Evolutionary conservation across 2,888 invertebrate species (phyloP).

Genomic region (Listrodromus nycthemerus): DNA sequence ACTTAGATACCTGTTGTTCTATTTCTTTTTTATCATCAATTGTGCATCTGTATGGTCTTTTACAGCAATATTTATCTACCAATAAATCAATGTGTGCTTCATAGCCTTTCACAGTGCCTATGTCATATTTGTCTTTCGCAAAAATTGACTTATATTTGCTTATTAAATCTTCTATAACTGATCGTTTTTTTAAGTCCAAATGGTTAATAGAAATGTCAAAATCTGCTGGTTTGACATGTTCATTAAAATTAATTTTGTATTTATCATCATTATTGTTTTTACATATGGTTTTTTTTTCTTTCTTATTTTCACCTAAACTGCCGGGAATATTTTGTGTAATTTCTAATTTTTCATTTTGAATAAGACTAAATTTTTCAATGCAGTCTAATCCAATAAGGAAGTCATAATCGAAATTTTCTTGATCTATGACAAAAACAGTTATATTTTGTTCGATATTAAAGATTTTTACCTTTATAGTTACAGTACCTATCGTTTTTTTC

Average conservation of each 20-base stretch:
- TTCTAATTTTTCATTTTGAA: constrained; percentile 64
- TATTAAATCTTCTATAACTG: neutral
- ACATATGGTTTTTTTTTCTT: neutral
- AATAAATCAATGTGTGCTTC: constrained; percentile 32
- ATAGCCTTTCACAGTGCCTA: constrained; percentile 19
- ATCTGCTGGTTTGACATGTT: too few relatives aligned
- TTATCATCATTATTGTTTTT: constrained; percentile 16
- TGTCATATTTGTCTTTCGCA: constrained; percentile 37
- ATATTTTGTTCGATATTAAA: constrained; percentile 52
- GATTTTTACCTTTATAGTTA: constrained; percentile 62
- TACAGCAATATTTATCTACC: constrained; percentile 31
- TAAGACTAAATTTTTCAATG: constrained; percentile 56
- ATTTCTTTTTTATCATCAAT: constrained; percentile 44
- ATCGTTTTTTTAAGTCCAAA: neutral
- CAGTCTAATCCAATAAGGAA: constrained; percentile 56
- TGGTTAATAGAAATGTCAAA: neutral
- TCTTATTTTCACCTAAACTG: neutral
- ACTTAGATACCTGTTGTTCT: constrained; percentile 29
- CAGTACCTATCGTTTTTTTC: constrained; percentile 43
- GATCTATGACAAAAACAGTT: constrained; percentile 57
- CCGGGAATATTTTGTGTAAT: constrained; percentile 18
- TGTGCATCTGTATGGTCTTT: constrained; percentile 36
- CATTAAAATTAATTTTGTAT: neutral
- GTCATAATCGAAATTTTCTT: constrained; percentile 60
- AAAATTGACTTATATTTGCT: neutral